Conservation (phyloP, 2,113 vertebrate genomes). For the Dicrurus megarhynchus region DNA sequence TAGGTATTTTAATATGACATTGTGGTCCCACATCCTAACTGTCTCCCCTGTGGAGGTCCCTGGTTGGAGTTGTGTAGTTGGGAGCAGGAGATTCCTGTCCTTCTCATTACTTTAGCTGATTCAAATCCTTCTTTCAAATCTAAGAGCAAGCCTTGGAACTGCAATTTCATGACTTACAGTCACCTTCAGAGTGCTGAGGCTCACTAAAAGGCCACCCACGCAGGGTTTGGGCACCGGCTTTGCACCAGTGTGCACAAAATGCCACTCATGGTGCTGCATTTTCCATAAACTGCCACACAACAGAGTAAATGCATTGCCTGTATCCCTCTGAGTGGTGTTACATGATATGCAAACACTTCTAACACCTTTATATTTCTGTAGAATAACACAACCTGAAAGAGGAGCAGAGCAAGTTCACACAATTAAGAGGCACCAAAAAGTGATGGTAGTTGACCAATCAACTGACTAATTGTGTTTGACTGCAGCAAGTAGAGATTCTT, state of each 20-base stretch:
- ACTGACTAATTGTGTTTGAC: neutral
- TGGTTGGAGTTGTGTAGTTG: neutral
- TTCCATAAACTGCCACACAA: neutral
- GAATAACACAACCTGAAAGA: neutral
- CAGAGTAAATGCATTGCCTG: neutral
- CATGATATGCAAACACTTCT: neutral
- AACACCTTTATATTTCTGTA: neutral
- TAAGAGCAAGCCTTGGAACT: neutral
- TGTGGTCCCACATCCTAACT: neutral
- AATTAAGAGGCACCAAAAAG: neutral
- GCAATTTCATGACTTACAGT: neutral
- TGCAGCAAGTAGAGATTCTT: neutral
- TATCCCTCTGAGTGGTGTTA: neutral
- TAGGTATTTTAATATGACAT: neutral
- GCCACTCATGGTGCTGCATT: accelerated
- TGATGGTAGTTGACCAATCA: neutral
- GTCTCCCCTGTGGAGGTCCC: neutral
- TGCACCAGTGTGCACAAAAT: neutral
- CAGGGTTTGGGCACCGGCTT: neutral
- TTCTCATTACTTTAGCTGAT: neutral
- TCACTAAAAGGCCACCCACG: neutral
- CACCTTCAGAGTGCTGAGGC: neutral
- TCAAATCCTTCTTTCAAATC: neutral
- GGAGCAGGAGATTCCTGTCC: neutral
- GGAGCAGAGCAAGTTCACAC: neutral